Conservation (phyloP, 2,888 invertebrate species). For the Podotricha telesiphe region DNA sequence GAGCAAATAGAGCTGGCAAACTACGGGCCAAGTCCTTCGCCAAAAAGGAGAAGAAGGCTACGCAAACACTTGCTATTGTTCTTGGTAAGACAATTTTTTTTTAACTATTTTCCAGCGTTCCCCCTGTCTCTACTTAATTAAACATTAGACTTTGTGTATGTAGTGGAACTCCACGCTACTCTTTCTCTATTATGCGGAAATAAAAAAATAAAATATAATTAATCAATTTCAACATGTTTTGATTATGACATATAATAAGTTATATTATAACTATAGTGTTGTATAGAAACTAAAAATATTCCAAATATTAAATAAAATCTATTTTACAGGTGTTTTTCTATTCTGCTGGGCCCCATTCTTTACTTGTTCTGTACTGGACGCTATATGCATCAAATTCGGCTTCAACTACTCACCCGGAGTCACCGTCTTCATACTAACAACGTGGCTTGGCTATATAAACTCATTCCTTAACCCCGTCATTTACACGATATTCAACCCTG, state of each 20-base stretch:
- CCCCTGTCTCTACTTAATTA: too few species aligned
- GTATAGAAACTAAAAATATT: too few species aligned
- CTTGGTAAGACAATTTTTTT: constrained; percentile 92
- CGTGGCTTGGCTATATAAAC: constrained; percentile 99
- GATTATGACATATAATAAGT: too few species aligned
- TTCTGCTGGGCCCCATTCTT: constrained; percentile 99
- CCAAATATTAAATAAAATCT: not conserved
- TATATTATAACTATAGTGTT: too few species aligned
- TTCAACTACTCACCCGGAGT: constrained; percentile 92
- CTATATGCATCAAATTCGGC: constrained; percentile 94
- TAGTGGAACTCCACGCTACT: too few species aligned
- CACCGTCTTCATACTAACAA: constrained; percentile 95
- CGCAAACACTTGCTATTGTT: constrained; percentile 99
- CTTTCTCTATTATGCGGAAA: too few species aligned
- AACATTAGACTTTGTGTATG: too few species aligned
- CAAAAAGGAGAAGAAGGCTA: constrained; percentile 98
- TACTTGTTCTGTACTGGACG: constrained; percentile 98
- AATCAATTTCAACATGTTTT: too few species aligned
- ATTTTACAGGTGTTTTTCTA: constrained; percentile 94
- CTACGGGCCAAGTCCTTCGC: constrained; percentile 96
- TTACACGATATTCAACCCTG: constrained; percentile 97
- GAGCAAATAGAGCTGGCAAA: constrained; percentile 96
- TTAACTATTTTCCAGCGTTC: too few species aligned
- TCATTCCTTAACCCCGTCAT: constrained; percentile 96
- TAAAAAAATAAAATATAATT: too few species aligned